Percentiles rank a stretch among this genome's conserved stretches.
Conservation (phyloP, 2,797 vertebrate species). For the Lophius americanus region DNA sequence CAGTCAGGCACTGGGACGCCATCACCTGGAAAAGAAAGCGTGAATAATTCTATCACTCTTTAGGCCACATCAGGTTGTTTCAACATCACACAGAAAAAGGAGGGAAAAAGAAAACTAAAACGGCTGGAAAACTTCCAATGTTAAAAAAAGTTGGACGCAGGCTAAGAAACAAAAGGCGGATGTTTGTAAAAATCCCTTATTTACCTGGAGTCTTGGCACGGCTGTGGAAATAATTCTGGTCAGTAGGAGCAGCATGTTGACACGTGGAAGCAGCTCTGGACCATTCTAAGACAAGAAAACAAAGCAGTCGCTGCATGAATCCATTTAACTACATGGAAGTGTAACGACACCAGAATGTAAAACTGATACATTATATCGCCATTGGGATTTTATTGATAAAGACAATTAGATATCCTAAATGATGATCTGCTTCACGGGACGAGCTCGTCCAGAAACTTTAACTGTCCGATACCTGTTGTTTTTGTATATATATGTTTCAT, state of each 20-base stretch:
- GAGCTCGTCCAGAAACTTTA: too few species aligned
- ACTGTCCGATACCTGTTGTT: too few species aligned
- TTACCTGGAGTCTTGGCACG: conserved; percentile 91
- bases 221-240: conserved; percentile 89
- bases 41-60: not conserved
- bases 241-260: conserved; percentile 90
- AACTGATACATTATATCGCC: too few species aligned
- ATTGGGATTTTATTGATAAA: too few species aligned
- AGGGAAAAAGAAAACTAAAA: not conserved
- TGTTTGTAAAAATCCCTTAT: not conserved
- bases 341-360: too few species aligned
- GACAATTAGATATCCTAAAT: too few species aligned
- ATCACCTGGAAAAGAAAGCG: conserved; percentile 83
- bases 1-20: conserved; percentile 88
- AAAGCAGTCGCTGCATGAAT: not conserved
- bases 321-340: not conserved
- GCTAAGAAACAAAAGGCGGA: not conserved
- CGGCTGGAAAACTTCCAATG: not conserved
- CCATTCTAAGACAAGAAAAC: conserved; percentile 82
- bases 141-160: not conserved
- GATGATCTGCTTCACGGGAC: too few species aligned
- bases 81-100: not conserved
- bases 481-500: too few species aligned
- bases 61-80: not conserved
- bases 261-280: conserved; percentile 93